A percentile compares a stretch with the other conserved stretches of the same genome.
Conservation (phyloP, 2,888 invertebrate genomes). For the Rotaria sp. region DNA sequence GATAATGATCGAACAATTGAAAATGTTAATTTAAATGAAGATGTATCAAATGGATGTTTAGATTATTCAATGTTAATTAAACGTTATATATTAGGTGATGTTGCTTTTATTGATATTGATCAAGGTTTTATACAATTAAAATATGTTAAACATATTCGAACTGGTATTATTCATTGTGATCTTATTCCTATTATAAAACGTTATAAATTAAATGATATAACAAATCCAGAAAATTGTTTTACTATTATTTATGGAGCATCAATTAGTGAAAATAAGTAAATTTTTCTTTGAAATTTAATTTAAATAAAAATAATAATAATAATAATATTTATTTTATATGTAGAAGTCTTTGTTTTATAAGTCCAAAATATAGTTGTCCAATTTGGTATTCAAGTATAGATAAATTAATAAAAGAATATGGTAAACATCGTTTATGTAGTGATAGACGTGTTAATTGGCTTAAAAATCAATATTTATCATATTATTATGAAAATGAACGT, state of each 20-base stretch:
- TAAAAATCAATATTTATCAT: conserved; percentile 78
- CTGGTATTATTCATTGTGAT: conserved; percentile 33
- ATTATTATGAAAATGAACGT: conserved; percentile 73
- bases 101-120: conserved; percentile 33
- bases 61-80: conserved; percentile 31
- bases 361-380: conserved; percentile 30
- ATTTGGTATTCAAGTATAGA: conserved; percentile 31
- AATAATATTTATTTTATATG: no score
- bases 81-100: conserved; percentile 35
- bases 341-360: conserved; percentile 33
- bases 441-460: conserved; percentile 81
- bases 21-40: conserved; percentile 1
- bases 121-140: conserved; percentile 42
- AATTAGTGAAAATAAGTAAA: conserved; percentile 72
- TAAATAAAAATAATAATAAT: no score
- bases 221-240: conserved; percentile 60
- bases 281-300: no score
- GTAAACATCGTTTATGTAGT: conserved; percentile 43
- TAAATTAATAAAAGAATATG: conserved; percentile 17
- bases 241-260: conserved; percentile 74
- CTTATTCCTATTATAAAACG: background rate
- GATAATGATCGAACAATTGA: conserved; percentile 28
- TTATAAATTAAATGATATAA: conserved; percentile 40
- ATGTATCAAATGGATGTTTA: background rate
- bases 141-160: conserved; percentile 41